phyloP scores from a whole-genome alignment of 2,797 vertebrate genomes.

The Manis pentadactyla region DNA sequence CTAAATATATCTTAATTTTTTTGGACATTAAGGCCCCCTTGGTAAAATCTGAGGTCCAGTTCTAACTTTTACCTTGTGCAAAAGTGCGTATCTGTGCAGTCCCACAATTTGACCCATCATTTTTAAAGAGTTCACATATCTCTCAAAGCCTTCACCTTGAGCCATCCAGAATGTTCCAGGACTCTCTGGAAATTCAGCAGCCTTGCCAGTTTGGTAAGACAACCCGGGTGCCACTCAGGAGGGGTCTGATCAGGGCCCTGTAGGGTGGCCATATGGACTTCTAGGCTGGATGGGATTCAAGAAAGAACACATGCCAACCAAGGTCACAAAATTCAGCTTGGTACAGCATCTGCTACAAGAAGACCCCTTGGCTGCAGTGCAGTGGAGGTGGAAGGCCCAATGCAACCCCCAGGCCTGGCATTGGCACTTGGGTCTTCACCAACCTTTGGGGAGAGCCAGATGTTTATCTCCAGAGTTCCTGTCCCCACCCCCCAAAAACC shows the following conservation, averaged over 20 bases:
- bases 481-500: not conserved
- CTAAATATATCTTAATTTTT: conserved; percentile 1
- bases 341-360: conserved; percentile 80
- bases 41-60: conserved; percentile 27
- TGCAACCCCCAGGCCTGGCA: not conserved
- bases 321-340: conserved; percentile 82
- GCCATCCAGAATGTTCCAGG: not conserved
- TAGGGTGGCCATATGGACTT: conserved; percentile 78
- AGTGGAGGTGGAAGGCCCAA: not conserved
- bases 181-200: not conserved
- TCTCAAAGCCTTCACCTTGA: not conserved
- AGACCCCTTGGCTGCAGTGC: conserved; percentile 52
- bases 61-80: not conserved
- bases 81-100: not conserved
- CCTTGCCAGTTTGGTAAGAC: conserved; percentile 31
- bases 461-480: not conserved
- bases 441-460: not conserved
- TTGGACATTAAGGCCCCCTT: not conserved
- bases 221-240: not conserved
- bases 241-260: conserved; percentile 76
- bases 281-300: conserved; percentile 81
- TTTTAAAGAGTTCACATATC: conserved; percentile 9
- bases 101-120: not conserved
- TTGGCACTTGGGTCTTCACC: conserved; percentile 45
- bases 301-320: conserved; percentile 80